Evolutionary conservation across 2,888 invertebrate species (phyloP), one percentile per base, ranked within the genome.

Genomic region (Mythimna lalbum): DNA sequence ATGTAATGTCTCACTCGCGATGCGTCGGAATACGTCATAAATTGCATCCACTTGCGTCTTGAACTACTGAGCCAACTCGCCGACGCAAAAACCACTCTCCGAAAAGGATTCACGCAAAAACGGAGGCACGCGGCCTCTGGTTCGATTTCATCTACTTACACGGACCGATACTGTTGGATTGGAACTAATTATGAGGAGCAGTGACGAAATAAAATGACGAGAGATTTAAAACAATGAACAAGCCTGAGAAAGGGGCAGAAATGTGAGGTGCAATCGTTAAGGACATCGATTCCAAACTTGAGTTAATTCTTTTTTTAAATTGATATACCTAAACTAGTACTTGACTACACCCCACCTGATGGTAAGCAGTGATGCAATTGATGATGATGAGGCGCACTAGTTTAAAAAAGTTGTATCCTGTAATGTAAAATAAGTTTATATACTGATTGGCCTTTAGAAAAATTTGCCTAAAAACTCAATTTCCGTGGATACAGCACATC

Each of bases 1-100:
- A 81, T 81, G 79, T 86, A 87, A 87, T 86, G 80, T 87, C 85
- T 87, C 84, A 86, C 87, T 87, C 80, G 61, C 61, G 61, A 68
- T 70, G 68, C 69, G 63, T 70, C 62, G 67, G 71, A 70, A 78
- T 74, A 72, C 78, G 76, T 85, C 87, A 80, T 84, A 84, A 85
- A 86, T 85, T 80, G 83, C 66, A 47, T 64, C 70, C 60, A 61
- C 60, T 81, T 81, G 78, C 63, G 75, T 31, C 80, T 52, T 31
- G 47, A 17, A 69, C 80, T n/a, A 76, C 75, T 80, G 83, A 76
- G 60, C 59, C 81, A 63, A 68, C 39, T 75, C 21, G 80, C 82
- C 81, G 81, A 68, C 81, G 66, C 81, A 84, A 82, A 86, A 85
- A 80, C 72, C 56, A 23, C 33, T 23, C 53, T 77, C 78, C 80